These are phyloP conservation scores for Aphelenchoides fujianensis DNA, from an alignment of 1,140 invertebrate species.

Conservation along the genomic window DNA sequence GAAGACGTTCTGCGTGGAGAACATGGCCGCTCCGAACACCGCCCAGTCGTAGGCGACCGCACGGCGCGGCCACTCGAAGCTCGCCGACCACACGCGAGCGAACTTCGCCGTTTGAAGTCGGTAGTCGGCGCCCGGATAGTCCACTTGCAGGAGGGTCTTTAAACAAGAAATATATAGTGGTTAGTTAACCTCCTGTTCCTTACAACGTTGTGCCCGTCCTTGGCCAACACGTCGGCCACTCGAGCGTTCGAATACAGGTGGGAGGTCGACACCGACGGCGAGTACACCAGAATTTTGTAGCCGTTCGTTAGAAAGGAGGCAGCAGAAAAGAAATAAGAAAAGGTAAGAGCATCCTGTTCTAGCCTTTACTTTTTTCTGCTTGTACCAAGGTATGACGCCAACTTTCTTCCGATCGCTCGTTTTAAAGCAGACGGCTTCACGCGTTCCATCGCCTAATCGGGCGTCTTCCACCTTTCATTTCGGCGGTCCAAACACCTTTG, in stretches of 20 bases:
- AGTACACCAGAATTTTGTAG: conserved; percentile 8
- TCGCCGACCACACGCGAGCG: conserved; percentile 6
- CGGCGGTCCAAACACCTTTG: too few relatives aligned
- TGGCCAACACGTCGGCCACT: conserved; percentile 10
- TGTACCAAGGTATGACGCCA: too few relatives aligned
- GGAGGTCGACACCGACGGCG: background rate
- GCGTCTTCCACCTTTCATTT: too few relatives aligned
- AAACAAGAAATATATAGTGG: background rate
- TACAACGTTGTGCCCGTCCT: conserved; percentile 4
- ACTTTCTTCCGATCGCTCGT: too few relatives aligned
- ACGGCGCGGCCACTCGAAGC: conserved; percentile 3
- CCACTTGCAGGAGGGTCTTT: background rate
- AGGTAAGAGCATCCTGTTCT: too few relatives aligned
- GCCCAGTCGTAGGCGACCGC: background rate
- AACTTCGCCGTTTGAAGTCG: background rate
- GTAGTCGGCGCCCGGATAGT: background rate
- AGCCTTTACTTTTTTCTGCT: too few relatives aligned
- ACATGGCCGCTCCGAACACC: background rate
- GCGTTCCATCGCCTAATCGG: too few relatives aligned
- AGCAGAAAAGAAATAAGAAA: too few relatives aligned
- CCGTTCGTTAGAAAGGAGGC: too few relatives aligned
- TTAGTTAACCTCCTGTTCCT: too few relatives aligned
- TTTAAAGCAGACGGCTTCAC: too few relatives aligned
- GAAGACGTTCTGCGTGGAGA: background rate
- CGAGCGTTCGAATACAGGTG: conserved; percentile 12